A percentile compares a stretch with the other conserved stretches of the same genome.
Conservation (phyloP, 2,797 vertebrate genomes). For the Acanthurus tractus region DNA sequence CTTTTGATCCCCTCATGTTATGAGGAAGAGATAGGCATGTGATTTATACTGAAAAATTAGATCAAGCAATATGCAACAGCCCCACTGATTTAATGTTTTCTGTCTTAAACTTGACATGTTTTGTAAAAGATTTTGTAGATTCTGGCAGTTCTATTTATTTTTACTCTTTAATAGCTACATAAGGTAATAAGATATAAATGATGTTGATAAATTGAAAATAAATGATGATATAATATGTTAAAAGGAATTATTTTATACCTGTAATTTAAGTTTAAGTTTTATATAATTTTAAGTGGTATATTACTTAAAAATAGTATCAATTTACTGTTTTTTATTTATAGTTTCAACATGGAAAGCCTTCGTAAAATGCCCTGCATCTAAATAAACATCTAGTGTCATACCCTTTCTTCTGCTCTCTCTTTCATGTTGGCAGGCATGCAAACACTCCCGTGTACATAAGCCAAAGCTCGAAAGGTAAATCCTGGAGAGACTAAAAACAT, state of each 20-base stretch:
- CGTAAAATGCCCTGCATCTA: neutral
- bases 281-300: neutral
- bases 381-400: slow-evolving; percentile 8
- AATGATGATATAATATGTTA: too few species aligned
- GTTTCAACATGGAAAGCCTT: slow-evolving; percentile 5
- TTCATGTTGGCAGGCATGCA: slow-evolving; percentile 24
- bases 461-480: slow-evolving; percentile 54
- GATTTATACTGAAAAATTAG: neutral
- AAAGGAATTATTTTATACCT: too few species aligned
- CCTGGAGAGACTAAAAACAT: slow-evolving; percentile 55
- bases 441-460: slow-evolving; percentile 25
- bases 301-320: neutral
- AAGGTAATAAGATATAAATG: too few species aligned
- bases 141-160: neutral
- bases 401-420: slow-evolving; percentile 2
- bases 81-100: neutral
- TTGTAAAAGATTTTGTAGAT: neutral
- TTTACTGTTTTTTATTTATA: neutral
- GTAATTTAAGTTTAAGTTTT: too few species aligned
- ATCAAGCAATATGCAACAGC: neutral
- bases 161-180: neutral
- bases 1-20: neutral
- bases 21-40: neutral
- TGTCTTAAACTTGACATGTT: neutral
- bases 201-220: too few species aligned